Conservation (phyloP, 2,888 invertebrate species). For the Fragum fragum region DNA sequence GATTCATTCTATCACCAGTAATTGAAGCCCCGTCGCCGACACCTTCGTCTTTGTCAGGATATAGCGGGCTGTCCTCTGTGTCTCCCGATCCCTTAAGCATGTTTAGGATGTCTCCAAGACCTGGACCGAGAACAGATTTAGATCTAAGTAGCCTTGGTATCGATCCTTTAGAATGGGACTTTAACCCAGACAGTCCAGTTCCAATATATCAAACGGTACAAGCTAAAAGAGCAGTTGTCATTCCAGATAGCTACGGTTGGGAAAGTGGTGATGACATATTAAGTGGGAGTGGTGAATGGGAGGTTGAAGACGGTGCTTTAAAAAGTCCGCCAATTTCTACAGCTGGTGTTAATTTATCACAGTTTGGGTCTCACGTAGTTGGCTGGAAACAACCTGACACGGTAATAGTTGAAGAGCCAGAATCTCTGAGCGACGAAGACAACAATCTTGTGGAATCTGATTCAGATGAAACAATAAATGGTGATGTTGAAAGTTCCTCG, state of each 20-base stretch:
- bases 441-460: neutral
- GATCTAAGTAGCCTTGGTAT: slow-evolving; percentile 55
- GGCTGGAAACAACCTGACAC: slow-evolving; percentile 53
- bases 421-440: slow-evolving; percentile 27
- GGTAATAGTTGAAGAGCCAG: slow-evolving; percentile 55
- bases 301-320: slow-evolving; percentile 48
- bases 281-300: slow-evolving; percentile 46
- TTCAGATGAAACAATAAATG: slow-evolving; percentile 36
- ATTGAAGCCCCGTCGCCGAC: slow-evolving; percentile 60
- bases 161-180: slow-evolving; percentile 35
- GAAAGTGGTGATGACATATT: slow-evolving; percentile 61
- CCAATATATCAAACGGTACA: slow-evolving; percentile 55
- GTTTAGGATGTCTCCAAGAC: slow-evolving; percentile 63
- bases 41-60: slow-evolving; percentile 58
- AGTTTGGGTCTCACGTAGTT: slow-evolving; percentile 50
- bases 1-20: slow-evolving; percentile 63
- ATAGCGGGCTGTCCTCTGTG: slow-evolving; percentile 56
- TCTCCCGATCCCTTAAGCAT: slow-evolving; percentile 61
- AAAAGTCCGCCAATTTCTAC: slow-evolving; percentile 57
- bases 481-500: neutral
- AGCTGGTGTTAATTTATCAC: slow-evolving; percentile 33
- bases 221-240: slow-evolving; percentile 43
- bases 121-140: slow-evolving; percentile 44
- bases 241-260: slow-evolving; percentile 62
- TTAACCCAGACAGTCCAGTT: slow-evolving; percentile 46